Conservation (phyloP, 1,140 invertebrate species). For the Sarcophaga bullata region DNA sequence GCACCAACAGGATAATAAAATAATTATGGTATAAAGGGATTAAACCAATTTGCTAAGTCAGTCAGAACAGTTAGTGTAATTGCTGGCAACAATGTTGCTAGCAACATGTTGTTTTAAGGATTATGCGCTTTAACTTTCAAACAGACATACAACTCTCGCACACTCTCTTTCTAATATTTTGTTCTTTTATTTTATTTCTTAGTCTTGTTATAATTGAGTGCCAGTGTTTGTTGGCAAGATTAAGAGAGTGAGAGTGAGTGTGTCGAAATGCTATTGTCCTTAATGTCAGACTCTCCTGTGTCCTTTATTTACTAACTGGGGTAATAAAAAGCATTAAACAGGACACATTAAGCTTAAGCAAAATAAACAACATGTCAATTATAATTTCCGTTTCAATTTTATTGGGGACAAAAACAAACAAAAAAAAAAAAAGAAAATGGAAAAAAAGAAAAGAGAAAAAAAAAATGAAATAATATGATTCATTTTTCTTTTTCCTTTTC, state of each 20-base stretch:
- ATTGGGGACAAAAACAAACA: neutral
- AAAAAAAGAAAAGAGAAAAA: no score
- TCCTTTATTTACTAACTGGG: constrained; percentile 21
- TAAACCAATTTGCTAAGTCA: no score
- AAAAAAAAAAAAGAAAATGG: no score
- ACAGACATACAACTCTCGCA: neutral
- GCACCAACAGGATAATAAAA: no score
- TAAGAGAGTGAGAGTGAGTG: neutral
- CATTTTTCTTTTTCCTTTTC: neutral
- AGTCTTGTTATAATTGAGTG: neutral
- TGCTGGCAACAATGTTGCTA: constrained; percentile 16
- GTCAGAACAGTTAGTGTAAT: no score
- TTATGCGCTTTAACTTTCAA: constrained; percentile 28
- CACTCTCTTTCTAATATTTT: neutral
- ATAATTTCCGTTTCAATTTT: constrained; percentile 36
- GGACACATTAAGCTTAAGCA: constrained; percentile 29
- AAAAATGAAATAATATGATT: no score
- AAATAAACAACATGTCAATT: constrained; percentile 39
- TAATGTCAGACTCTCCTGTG: neutral
- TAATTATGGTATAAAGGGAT: no score
- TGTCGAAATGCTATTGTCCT: neutral
- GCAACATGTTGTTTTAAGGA: constrained; percentile 31
- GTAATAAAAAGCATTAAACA: constrained; percentile 35
- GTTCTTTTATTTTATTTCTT: neutral
- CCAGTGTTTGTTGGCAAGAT: no score